These are phyloP conservation scores for Neostethus bicornis DNA, from an alignment of 2,797 vertebrate species.

Conservation along the genomic window DNA sequence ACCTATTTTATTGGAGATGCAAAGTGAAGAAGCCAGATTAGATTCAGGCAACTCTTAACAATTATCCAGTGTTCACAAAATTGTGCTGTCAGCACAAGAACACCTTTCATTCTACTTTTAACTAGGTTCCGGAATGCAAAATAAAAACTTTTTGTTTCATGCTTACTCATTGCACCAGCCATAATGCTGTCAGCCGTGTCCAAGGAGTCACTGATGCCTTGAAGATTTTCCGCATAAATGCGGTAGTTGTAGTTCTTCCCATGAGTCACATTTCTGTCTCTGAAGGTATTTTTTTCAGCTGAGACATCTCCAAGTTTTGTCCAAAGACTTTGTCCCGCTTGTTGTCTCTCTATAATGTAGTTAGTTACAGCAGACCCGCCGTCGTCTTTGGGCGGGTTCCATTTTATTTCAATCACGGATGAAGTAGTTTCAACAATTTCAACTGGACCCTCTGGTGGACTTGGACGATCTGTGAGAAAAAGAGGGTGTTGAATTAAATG, in stretches of 20 bases:
- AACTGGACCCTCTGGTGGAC: constrained; percentile 82
- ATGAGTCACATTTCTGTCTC: constrained; percentile 77
- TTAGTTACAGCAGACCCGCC: constrained; percentile 81
- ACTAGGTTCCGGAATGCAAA: constrained; percentile 41
- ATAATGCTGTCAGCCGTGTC: constrained; percentile 81
- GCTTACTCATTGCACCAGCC: constrained; percentile 83
- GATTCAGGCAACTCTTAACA: too few species aligned
- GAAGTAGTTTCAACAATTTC: constrained; percentile 75
- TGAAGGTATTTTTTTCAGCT: constrained; percentile 73
- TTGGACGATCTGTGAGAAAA: constrained; percentile 80
- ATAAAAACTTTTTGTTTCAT: constrained; percentile 22
- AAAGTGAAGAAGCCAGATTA: too few species aligned
- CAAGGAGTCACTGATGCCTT: constrained; percentile 80
- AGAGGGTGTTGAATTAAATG: constrained; percentile 4
- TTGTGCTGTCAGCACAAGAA: too few species aligned
- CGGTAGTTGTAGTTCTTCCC: constrained; percentile 84
- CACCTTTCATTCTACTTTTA: too few species aligned
- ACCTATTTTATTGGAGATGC: too few species aligned
- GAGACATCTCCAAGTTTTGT: constrained; percentile 77
- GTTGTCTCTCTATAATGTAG: constrained; percentile 81
- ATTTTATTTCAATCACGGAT: constrained; percentile 78
- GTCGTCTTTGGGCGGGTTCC: constrained; percentile 81
- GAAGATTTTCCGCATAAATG: constrained; percentile 81
- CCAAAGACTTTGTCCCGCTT: constrained; percentile 79
- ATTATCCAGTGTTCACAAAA: too few species aligned